Conservation (phyloP, 2,113 vertebrate species). For the Dryoscopus gambensis region DNA sequence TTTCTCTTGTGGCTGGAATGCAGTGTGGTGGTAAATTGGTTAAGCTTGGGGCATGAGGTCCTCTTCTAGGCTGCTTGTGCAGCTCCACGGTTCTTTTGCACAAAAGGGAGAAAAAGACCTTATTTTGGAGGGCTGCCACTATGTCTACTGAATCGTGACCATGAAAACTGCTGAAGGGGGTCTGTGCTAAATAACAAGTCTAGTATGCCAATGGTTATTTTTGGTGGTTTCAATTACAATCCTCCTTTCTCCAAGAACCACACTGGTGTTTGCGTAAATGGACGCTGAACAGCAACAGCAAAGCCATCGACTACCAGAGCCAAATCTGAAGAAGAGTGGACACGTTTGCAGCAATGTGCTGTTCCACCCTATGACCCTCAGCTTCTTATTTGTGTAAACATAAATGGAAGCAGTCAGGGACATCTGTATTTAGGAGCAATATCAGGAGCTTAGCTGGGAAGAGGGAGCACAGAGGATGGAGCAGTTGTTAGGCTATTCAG, state of each 20-base stretch:
- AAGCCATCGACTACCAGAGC: background rate
- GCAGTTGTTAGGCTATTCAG: conserved; percentile 28
- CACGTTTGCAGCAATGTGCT: conserved; percentile 43
- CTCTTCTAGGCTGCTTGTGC: background rate
- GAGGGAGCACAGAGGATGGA: background rate
- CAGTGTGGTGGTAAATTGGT: background rate
- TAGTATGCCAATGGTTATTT: conserved; percentile 75
- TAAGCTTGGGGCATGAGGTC: background rate
- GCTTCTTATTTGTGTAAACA: conserved; percentile 33
- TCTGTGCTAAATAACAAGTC: conserved; percentile 61
- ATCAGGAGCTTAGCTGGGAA: conserved; percentile 45
- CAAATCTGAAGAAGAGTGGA: background rate
- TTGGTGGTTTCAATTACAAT: conserved; percentile 69
- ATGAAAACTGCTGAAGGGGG: conserved; percentile 57
- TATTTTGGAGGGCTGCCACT: background rate
- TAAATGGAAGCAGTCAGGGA: conserved; percentile 8
- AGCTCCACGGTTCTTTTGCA: background rate
- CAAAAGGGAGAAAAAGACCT: background rate
- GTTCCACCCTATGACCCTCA: background rate
- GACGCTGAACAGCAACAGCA: conserved; percentile 26
- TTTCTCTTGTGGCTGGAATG: background rate
- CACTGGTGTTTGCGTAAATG: conserved; percentile 44
- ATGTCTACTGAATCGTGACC: background rate
- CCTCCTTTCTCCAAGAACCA: conserved; percentile 37
- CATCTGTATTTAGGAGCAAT: conserved; percentile 12